Base-by-base conservation (phyloP, 2,888 invertebrate genomes). In the Morpho helenor region DNA sequence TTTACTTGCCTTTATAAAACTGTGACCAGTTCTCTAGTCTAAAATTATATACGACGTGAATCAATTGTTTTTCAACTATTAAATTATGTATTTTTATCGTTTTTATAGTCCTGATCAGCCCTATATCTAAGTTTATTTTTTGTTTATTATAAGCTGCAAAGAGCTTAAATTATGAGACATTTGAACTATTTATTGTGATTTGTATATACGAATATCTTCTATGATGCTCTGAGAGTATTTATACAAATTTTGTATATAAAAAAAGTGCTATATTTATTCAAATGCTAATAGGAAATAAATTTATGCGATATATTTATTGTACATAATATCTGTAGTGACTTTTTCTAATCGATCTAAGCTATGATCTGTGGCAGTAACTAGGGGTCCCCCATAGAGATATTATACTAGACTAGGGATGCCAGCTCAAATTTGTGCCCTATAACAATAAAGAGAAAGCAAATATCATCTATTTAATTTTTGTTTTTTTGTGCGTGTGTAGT, bases 11-110 rank as follows among this genome's bases (percentile, higher is more conserved):
- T 84, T 75, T 74, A 75, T 75, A 76, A 75, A 79, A 79, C 81
- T 85, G 83, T 86, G 85, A 88, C 82, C 84, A 82, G 77, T 80
- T 79, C 77, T 89, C 89, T 89, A 89, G 89, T 89, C 89, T 80
- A 73, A 65, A 68, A 72, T 52, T 60, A 48, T 59, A 51, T 48
- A 52, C 16, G 16, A 16, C 56, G 56, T 59, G 57, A 55, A 56
- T 48, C 48, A 52, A 41, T 53, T 45, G 44, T 50, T 23, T 44
- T 52, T 44, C 10, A 46, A 8, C 40, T 42, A 31, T 47, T 16
- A 39, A 43, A 47, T n/a, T 39, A 48, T 1, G 42, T 43, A 40
- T 45, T 56, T 48, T 49, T 23, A 56, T 39, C 8, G 42, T 42
- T 8, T 44, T n/a, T 52, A 23, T 31, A 44, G n/a, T 31, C 0